Base-by-base conservation (phyloP, 2,888 invertebrate species). In the Heteromurus nitidus region DNA sequence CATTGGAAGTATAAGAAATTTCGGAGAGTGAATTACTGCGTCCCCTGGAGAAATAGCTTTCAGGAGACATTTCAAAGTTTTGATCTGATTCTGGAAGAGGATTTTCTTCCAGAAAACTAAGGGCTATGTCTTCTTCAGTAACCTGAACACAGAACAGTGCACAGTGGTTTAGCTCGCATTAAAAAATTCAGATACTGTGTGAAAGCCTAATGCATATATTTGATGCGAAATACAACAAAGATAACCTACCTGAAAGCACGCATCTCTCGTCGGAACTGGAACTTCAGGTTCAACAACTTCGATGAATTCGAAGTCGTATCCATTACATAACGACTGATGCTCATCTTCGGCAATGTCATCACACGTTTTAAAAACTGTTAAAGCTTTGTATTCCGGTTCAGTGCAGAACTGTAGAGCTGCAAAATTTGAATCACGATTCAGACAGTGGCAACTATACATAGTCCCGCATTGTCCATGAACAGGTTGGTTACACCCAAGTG, bases 81-180 rank as follows among this genome's bases (percentile, higher is more conserved):
- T 93, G 94, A 87, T 94, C 94, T 28, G 93, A 92, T 89, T 94
- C 94, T 0, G 92, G 92, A 42, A 94, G 89, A 58, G 93, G 93
- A 90, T 93, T 93, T 65, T 90, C 90, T 87, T 91, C 91, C 50
- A 93, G 93, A 95, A 96, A 95, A 88, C 95, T 95, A 72, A 93
- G 91, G 3, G 95, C 95, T 83, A 97, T 96, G 88, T 97, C 96
- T 90, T 96, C 96, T 90, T 97, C 96, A 5, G 96, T 96, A 26
- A 90, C 90, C 89, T 90, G 83, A 26, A n/a, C n/a, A n/a, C n/a
- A n/a, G n/a, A n/a, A n/a, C n/a, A n/a, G n/a, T n/a, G n/a, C n/a
- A n/a, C n/a, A n/a, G n/a, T n/a, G n/a, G n/a, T n/a, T n/a, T n/a
- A n/a, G n/a, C n/a, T n/a, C n/a, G n/a, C n/a, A n/a, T n/a, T n/a